Conservation (phyloP, 2,797 vertebrate species). For the Fistularia tabacaria region DNA sequence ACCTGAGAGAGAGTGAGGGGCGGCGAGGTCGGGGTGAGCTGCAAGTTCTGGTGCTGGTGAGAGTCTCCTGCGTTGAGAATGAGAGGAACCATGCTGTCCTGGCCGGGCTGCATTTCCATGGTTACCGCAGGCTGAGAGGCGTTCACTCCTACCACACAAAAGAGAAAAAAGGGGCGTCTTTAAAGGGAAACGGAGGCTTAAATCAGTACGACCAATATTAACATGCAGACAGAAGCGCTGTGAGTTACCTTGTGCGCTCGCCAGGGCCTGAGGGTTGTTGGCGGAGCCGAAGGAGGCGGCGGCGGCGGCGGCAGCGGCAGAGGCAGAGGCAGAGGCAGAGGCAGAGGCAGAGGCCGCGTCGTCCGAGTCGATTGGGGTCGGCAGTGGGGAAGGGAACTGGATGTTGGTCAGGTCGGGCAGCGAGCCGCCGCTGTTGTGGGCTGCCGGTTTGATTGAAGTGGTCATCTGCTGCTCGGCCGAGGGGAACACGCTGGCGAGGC, state of each 20-base stretch:
- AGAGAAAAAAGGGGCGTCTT: slow-evolving; percentile 26
- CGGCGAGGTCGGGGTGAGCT: slow-evolving; percentile 82
- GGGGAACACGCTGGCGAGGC: slow-evolving; percentile 84
- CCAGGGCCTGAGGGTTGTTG: slow-evolving; percentile 80
- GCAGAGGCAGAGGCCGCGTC: slow-evolving; percentile 72
- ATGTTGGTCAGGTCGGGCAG: slow-evolving; percentile 96
- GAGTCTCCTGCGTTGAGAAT: slow-evolving; percentile 80
- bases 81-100: slow-evolving; percentile 78
- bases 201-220: slow-evolving; percentile 4
- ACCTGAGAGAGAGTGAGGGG: slow-evolving; percentile 85
- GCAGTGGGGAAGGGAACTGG: slow-evolving; percentile 93
- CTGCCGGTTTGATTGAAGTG: slow-evolving; percentile 80
- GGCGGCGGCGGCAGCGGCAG: too few species aligned
- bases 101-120: slow-evolving; percentile 77
- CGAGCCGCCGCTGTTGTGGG: slow-evolving; percentile 91
- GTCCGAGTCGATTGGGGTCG: slow-evolving; percentile 89
- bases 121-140: slow-evolving; percentile 69
- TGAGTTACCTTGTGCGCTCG: slow-evolving; percentile 75
- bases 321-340: slow-evolving; percentile 76
- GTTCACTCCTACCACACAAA: slow-evolving; percentile 74
- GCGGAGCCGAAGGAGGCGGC: slow-evolving; percentile 76
- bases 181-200: slow-evolving; percentile 15
- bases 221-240: neutral
- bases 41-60: slow-evolving; percentile 75
- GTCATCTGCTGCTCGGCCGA: slow-evolving; percentile 88